Conservation (phyloP, 2,113 vertebrate genomes). For the Diadophis punctatus region DNA sequence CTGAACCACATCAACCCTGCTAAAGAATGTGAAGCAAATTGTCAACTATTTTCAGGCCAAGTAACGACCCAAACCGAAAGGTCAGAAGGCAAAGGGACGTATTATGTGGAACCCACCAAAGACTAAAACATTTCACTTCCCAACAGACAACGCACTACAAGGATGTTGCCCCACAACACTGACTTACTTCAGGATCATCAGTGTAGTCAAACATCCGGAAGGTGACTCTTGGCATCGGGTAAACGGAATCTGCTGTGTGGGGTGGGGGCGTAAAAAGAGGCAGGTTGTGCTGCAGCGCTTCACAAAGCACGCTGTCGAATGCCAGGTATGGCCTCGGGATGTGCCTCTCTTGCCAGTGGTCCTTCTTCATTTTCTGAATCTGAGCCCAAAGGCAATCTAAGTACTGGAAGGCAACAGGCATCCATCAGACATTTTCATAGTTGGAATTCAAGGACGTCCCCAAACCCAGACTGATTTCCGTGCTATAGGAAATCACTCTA, state of each 20-base stretch:
- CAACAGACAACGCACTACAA: neutral
- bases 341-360: conserved; percentile 96
- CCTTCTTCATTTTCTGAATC: conserved; percentile 95
- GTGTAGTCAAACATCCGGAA: conserved; percentile 99
- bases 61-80: neutral
- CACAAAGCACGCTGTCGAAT: conserved; percentile 96
- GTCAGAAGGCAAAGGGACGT: neutral
- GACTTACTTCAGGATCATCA: conserved; percentile 89
- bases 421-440: neutral
- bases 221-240: conserved; percentile 89
- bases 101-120: neutral
- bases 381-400: conserved; percentile 98
- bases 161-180: neutral
- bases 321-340: conserved; percentile 95
- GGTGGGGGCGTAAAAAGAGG: conserved; percentile 95
- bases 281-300: conserved; percentile 95
- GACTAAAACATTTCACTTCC: neutral
- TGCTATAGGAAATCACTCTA: neutral
- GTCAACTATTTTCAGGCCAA: neutral
- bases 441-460: neutral
- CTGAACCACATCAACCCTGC: neutral
- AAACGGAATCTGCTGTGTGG: conserved; percentile 85
- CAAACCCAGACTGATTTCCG: no score
- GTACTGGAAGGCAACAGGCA: conserved; percentile 73
- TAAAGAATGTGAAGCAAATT: neutral